These are phyloP conservation scores for Peromyscus eremicus DNA, from an alignment of 2,797 vertebrate species.

Conservation along the genomic window DNA sequence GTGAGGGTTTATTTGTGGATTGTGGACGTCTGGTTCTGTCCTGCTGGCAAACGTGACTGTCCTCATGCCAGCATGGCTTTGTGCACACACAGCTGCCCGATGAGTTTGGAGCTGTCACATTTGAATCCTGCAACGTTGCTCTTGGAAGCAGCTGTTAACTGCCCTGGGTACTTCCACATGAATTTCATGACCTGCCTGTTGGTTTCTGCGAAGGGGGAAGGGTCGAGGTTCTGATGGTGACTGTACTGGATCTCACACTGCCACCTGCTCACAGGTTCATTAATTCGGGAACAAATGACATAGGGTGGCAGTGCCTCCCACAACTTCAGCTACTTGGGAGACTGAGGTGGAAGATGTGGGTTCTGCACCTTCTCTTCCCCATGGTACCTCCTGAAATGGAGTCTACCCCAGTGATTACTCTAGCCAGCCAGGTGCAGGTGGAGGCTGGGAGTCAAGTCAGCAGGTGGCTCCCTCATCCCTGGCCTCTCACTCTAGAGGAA, in stretches of 20 bases:
- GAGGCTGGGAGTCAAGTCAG: background rate
- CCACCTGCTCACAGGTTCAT: background rate
- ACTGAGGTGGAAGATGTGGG: background rate
- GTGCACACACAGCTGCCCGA: constrained; percentile 67
- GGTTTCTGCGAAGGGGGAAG: background rate
- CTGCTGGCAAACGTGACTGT: background rate
- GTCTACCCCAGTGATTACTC: background rate
- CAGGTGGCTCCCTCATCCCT: background rate
- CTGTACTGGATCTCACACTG: background rate
- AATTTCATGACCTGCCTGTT: background rate
- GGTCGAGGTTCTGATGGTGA: background rate
- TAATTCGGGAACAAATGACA: background rate
- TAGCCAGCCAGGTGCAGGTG: background rate
- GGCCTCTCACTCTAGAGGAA: background rate
- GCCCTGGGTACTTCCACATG: background rate
- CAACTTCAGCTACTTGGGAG: background rate
- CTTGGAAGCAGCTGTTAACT: constrained; percentile 16
- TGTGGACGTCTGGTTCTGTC: background rate
- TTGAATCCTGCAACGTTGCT: background rate
- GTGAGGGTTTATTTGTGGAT: constrained; percentile 75
- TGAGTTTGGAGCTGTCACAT: background rate
- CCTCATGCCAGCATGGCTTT: background rate
- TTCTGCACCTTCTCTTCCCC: background rate
- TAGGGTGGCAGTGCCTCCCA: background rate
- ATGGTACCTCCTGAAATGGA: background rate